Base-by-base conservation (phyloP, 2,888 invertebrate genomes). In the Sialis fuliginosa region DNA sequence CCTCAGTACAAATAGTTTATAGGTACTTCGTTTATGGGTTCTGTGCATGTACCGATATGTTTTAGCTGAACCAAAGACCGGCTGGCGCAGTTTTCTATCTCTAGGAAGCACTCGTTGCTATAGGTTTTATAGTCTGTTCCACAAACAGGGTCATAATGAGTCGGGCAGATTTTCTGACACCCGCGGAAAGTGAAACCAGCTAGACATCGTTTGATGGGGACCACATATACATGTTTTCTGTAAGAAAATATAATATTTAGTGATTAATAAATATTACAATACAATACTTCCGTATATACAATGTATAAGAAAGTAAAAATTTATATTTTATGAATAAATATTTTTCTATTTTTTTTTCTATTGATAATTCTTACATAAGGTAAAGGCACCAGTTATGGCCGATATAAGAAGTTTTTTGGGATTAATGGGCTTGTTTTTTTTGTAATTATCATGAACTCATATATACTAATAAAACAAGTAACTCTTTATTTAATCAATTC, bases 51-150 rank as follows among this genome's bases (percentile, higher is more conserved):
- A 42, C 90, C 90, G 59, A 85, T 75, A 58, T 88, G 79, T 59
- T 81, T 81, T 62, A 85, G 72, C 53, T 77, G 72, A 42, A 90
- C 86, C 54, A 81, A 65, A 57, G 81, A 80, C 62, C 85, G 75
- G 54, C 87, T 84, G 58, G 87, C 76, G 62, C 90, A 93, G 57
- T 88, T 90, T 66, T 92, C 91, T 66, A 90, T 84, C 60, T 87
- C 83, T 56, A 93, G 68, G 72, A 91, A 87, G 64, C 93, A 93
- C 55, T 82, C 82, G 67, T 93, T 93, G 59, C 90, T 86, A 73
- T 93, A 93, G 0, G 92, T 92, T 72, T 83, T 87, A 50, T 78
- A 77, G 60, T 93, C 92, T 2, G 84, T 85, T n/a, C 90, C 93
- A 62, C 93, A 93, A 6, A 92, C 87, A 0, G 91, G 90, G 59